A percentile compares a stretch with the other conserved stretches of the same genome.
phyloP scores from a whole-genome alignment of 1,140 invertebrate genomes.

The Acarapis woodi region DNA sequence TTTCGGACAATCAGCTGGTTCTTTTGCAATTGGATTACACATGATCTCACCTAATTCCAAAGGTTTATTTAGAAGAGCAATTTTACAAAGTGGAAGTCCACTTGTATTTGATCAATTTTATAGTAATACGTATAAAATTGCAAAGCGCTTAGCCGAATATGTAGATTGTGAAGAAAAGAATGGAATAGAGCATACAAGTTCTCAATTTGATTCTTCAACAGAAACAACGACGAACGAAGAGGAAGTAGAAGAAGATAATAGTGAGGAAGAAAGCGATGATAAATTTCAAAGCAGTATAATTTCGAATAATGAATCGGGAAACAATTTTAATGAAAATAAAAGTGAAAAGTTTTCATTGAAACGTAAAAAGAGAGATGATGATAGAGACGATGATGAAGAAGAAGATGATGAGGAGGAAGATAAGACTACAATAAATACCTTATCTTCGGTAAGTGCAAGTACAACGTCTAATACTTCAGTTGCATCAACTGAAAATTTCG shows the following conservation, averaged over 20 bases:
- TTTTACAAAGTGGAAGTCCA: constrained; percentile 27
- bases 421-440: too few relatives aligned
- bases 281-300: constrained; percentile 21
- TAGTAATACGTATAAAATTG: neutral
- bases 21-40: constrained; percentile 69
- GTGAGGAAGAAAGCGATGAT: neutral
- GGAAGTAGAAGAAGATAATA: too few relatives aligned
- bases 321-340: too few relatives aligned
- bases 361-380: constrained; percentile 17
- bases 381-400: neutral
- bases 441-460: too few relatives aligned
- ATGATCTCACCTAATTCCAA: constrained; percentile 51
- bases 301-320: too few relatives aligned
- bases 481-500: too few relatives aligned
- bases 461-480: too few relatives aligned
- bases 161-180: neutral
- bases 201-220: too few relatives aligned
- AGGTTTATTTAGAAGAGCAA: constrained; percentile 42
- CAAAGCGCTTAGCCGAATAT: neutral
- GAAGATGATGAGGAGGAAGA: neutral
- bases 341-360: constrained; percentile 25
- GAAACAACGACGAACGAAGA: too few relatives aligned
- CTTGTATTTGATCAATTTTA: neutral
- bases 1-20: constrained; percentile 84
- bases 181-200: too few relatives aligned